phyloP scores from a whole-genome alignment of 2,888 invertebrate species.

The Dusona sp. region DNA sequence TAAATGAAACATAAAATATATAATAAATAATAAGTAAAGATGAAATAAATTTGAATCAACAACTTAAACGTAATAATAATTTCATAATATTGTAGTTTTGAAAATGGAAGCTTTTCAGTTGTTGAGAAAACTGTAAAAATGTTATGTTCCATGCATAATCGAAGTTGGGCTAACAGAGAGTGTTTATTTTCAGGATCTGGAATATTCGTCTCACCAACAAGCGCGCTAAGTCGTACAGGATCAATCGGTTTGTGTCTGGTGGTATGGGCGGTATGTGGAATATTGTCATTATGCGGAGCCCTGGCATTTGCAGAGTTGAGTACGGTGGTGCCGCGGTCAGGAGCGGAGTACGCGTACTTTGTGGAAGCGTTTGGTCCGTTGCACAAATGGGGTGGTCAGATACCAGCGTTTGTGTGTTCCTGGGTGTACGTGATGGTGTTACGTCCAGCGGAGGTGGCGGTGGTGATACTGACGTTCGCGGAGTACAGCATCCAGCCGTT shows the following conservation, averaged over 20 bases:
- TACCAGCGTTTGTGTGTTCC: slow-evolving; percentile 91
- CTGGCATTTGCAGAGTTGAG: slow-evolving; percentile 93
- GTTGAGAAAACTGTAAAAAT: no score
- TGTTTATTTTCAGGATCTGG: slow-evolving; percentile 87
- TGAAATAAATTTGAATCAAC: no score
- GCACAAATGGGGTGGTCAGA: slow-evolving; percentile 89
- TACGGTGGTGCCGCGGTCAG: slow-evolving; percentile 91
- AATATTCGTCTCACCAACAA: slow-evolving; percentile 93
- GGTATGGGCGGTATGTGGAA: slow-evolving; percentile 92
- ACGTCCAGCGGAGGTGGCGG: slow-evolving; percentile 92
- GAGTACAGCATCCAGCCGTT: slow-evolving; percentile 91
- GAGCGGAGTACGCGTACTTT: slow-evolving; percentile 93
- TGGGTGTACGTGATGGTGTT: slow-evolving; percentile 92
- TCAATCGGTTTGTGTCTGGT: slow-evolving; percentile 92
- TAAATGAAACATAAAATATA: no score
- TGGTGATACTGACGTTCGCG: slow-evolving; percentile 91
- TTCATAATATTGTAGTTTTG: no score
- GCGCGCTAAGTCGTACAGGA: slow-evolving; percentile 91
- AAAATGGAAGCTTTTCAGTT: no score
- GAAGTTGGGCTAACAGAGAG: neutral
- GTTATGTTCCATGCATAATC: neutral
- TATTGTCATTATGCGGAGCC: slow-evolving; percentile 92
- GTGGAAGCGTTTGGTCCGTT: slow-evolving; percentile 89
- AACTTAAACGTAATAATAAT: no score
- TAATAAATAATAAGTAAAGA: no score